Conservation (phyloP, 1,140 invertebrate species). For the Drosophila saltans region DNA sequence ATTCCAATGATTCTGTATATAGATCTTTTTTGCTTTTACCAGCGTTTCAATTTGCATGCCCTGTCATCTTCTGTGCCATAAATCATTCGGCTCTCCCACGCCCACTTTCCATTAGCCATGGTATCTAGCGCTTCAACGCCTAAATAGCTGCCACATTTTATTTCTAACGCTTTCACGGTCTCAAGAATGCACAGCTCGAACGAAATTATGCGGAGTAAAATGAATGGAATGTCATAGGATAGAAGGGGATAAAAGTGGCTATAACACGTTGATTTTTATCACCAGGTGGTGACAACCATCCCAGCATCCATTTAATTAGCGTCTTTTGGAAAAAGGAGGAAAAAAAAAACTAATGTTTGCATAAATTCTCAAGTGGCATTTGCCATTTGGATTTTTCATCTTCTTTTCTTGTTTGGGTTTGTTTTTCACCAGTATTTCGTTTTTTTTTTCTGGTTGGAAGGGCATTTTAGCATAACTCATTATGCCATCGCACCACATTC, state of each 20-base stretch:
- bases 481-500: constrained; percentile 26
- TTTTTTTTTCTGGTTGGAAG: background rate
- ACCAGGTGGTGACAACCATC: constrained; percentile 9
- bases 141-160: constrained; percentile 71
- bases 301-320: constrained; percentile 40
- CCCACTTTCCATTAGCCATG: constrained; percentile 66
- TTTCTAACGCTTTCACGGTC: constrained; percentile 49
- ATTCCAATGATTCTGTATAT: constrained; percentile 18
- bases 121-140: constrained; percentile 41
- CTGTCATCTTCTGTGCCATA: constrained; percentile 62
- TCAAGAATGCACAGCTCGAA: constrained; percentile 5
- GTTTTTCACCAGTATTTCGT: background rate
- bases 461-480: constrained; percentile 39
- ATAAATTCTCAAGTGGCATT: constrained; percentile 46
- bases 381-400: constrained; percentile 22
- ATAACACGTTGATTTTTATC: constrained; percentile 49
- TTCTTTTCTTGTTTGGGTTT: constrained; percentile 16
- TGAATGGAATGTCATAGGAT: background rate
- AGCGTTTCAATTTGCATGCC: constrained; percentile 54
- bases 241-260: constrained; percentile 41
- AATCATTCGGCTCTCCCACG: constrained; percentile 45
- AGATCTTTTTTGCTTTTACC: background rate
- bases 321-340: constrained; percentile 25
- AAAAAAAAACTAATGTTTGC: constrained; percentile 28
- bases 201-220: constrained; percentile 8